Conservation (phyloP, 2,113 vertebrate species). For the Peromyscus californicus region DNA sequence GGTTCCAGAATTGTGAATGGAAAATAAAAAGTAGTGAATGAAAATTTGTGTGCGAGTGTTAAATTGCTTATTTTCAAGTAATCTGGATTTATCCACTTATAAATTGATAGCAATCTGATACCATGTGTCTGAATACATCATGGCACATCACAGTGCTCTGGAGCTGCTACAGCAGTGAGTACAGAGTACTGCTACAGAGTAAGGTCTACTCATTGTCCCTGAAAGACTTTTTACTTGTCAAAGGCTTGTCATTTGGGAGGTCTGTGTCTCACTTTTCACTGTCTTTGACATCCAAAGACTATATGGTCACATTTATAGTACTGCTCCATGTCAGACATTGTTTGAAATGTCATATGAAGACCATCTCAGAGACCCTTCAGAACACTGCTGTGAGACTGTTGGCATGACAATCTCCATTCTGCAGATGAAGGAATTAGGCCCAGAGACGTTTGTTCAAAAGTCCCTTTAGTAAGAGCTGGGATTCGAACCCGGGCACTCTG, state of each 20-base stretch:
- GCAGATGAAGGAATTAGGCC: not conserved
- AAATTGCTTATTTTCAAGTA: conserved; percentile 9
- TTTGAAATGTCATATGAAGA: not conserved
- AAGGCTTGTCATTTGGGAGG: not conserved
- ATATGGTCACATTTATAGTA: not conserved
- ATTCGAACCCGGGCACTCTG: not conserved
- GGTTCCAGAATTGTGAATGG: not conserved
- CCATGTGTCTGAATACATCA: not conserved
- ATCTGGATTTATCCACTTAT: not conserved
- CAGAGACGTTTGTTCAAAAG: not conserved
- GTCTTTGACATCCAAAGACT: not conserved
- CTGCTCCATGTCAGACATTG: not conserved
- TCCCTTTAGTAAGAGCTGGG: not conserved
- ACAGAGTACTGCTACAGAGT: too few relatives aligned
- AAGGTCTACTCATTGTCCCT: not conserved
- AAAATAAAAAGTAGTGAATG: not conserved
- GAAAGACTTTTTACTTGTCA: not conserved
- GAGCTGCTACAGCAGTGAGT: not conserved
- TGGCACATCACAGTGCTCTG: too few relatives aligned
- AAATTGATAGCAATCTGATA: too few relatives aligned
- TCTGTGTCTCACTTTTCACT: not conserved
- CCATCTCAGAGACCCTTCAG: not conserved
- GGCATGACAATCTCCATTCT: not conserved
- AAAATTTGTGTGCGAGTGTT: not conserved
- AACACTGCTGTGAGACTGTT: not conserved